Percentiles rank a stretch among this genome's conserved stretches.
These are phyloP conservation scores for Myotis findleyi DNA, from an alignment of 2,797 vertebrate genomes.

Conservation along the genomic window DNA sequence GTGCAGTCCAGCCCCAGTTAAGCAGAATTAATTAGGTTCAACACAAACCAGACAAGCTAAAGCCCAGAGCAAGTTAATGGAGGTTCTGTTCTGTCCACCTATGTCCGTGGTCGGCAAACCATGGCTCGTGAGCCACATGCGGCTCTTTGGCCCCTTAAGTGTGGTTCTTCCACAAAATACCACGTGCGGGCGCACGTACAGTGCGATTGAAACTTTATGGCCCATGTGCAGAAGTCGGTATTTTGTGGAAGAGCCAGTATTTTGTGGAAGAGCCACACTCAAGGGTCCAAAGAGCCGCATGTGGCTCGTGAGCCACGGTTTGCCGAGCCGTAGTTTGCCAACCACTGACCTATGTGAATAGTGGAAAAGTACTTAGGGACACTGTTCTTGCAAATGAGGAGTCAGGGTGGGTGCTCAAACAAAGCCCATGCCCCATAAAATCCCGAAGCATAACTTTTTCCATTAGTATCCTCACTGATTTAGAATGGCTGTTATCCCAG, in stretches of 20 bases:
- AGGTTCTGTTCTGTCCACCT: not conserved
- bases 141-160: too few species aligned
- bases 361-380: conserved; percentile 79
- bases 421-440: conserved; percentile 68
- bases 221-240: too few species aligned
- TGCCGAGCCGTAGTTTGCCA: too few species aligned
- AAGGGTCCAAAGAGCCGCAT: too few species aligned
- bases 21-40: not conserved
- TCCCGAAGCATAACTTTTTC: conserved; percentile 67
- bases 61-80: not conserved
- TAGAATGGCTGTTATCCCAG: conserved; percentile 54
- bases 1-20: too few species aligned
- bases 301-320: too few species aligned
- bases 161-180: too few species aligned
- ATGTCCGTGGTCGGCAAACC: not conserved
- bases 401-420: conserved; percentile 40
- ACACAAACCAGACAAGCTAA: not conserved
- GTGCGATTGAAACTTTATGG: too few species aligned
- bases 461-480: conserved; percentile 62
- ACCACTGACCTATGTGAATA: conserved; percentile 12
- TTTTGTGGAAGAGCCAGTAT: too few species aligned
- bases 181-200: too few species aligned
- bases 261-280: too few species aligned
- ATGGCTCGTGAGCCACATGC: too few species aligned
- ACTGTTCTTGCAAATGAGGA: conserved; percentile 72